A percentile compares a stretch with the other conserved stretches of the same genome.
Conservation (phyloP, 2,113 vertebrate genomes). For the Todiramphus chloris region DNA sequence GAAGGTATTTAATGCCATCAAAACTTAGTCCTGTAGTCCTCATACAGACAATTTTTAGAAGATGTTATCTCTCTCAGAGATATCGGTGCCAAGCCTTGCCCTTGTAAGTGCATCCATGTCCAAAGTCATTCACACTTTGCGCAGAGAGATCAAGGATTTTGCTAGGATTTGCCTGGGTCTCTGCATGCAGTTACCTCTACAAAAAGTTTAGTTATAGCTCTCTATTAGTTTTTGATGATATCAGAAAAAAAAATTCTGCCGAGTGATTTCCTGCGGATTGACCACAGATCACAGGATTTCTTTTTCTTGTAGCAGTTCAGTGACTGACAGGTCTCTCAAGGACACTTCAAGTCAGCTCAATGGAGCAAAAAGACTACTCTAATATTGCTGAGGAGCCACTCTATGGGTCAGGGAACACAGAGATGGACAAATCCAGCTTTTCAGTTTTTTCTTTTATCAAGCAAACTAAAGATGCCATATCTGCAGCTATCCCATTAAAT, state of each 20-base stretch:
- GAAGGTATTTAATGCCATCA: not conserved
- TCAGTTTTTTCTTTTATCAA: not conserved
- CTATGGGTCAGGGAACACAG: not conserved
- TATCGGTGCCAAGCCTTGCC: not conserved
- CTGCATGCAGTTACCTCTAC: not conserved
- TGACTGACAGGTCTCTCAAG: not conserved
- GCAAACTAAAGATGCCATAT: not conserved
- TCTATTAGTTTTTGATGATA: not conserved
- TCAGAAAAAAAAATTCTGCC: not conserved
- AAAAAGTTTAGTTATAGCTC: not conserved
- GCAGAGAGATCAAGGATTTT: not conserved
- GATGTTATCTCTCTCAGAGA: not conserved
- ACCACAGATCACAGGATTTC: not conserved
- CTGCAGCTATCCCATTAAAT: not conserved
- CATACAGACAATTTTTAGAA: not conserved
- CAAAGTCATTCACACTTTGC: not conserved
- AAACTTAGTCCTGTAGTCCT: not conserved
- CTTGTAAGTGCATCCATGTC: rapidly evolving
- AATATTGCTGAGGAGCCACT: not conserved
- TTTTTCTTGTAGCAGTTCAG: not conserved
- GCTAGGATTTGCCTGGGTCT: not conserved
- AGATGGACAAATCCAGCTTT: not conserved
- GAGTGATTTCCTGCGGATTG: not conserved
- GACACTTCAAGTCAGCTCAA: not conserved
- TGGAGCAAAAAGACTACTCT: not conserved